Base-by-base conservation (phyloP, 2,888 invertebrate genomes). In the Parapristionchus giblindavisi region DNA sequence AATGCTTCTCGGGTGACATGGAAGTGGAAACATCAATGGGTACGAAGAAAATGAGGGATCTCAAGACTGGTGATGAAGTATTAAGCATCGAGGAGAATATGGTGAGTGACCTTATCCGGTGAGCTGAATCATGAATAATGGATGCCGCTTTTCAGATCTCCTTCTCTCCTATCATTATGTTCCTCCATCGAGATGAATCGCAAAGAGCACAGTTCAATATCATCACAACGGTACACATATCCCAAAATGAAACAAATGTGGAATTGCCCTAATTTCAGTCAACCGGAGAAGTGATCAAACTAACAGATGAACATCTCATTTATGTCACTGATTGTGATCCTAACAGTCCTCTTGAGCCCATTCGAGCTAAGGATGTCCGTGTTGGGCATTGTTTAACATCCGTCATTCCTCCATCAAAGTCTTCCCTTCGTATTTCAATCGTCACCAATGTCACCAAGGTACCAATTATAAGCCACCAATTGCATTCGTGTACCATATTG, bases 1-100 rank as follows among this genome's bases (percentile, higher is more conserved):
- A 86, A 75, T 87, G 87, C 71, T 87, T 87, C 80, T 83, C 82
- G 60, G 85, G 85, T 17, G 83, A 87, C 51, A 82, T 82, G 80
- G 77, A 81, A 43, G 86, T 83, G 29, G 76, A 80, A 60, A 87
- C 87, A 0, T 77, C 83, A 11, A 71, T 73, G 1, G 87, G 87
- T 29, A 32, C 61, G 21, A 85, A 86, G 61, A 65, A 77, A 11
- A 85, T 87, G 76, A 83, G 82, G 48, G 84, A 84, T 21, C 75
- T 87, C 43, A 75, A 81, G 76, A 75, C 83, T 58, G 87, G 87
- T 6, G 87, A 87, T 66, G 68, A 84, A 60, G 85, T 85, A 52
- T 76, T 87, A 61, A 84, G 83, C 52, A 79, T 86, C 40, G 87
- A 87, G 36, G 85, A 84, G 65, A 77, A 79, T 2, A 79, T 86